Conservation (phyloP, 2,113 vertebrate genomes). For the Hippolais icterina region DNA sequence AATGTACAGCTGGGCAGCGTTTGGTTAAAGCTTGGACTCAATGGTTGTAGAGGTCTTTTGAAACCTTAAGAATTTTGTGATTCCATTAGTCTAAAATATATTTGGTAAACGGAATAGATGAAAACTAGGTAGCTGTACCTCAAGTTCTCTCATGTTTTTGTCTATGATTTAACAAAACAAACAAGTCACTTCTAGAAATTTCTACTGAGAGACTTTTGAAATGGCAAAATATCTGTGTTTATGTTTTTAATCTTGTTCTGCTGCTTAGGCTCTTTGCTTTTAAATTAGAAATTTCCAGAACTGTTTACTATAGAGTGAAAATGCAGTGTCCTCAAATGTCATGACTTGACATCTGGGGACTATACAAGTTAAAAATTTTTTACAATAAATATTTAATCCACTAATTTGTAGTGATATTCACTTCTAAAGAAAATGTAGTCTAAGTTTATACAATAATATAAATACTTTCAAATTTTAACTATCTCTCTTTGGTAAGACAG, state of each 20-base stretch:
- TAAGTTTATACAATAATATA: not conserved
- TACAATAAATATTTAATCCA: not conserved
- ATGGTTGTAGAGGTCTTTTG: too few species aligned
- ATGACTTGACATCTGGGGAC: not conserved
- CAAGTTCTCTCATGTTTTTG: not conserved
- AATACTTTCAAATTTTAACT: not conserved
- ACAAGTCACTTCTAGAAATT: not conserved
- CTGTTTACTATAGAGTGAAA: not conserved
- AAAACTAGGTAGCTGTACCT: not conserved
- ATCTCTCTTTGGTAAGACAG: not conserved
- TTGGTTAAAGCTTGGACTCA: not conserved
- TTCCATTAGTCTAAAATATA: not conserved
- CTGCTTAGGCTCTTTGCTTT: not conserved
- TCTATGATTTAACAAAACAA: not conserved
- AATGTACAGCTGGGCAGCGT: not conserved
- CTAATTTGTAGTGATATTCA: not conserved
- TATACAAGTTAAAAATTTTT: not conserved
- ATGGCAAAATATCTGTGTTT: not conserved
- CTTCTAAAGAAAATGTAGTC: not conserved
- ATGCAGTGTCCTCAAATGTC: not conserved
- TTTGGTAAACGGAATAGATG: not conserved
- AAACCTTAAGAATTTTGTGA: not conserved
- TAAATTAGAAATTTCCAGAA: not conserved
- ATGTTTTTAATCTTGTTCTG: not conserved
- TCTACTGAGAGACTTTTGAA: not conserved